A percentile compares a stretch with the other conserved stretches of the same genome.
Conservation (phyloP, 2,113 vertebrate species). For the Bubo blakistoni region DNA sequence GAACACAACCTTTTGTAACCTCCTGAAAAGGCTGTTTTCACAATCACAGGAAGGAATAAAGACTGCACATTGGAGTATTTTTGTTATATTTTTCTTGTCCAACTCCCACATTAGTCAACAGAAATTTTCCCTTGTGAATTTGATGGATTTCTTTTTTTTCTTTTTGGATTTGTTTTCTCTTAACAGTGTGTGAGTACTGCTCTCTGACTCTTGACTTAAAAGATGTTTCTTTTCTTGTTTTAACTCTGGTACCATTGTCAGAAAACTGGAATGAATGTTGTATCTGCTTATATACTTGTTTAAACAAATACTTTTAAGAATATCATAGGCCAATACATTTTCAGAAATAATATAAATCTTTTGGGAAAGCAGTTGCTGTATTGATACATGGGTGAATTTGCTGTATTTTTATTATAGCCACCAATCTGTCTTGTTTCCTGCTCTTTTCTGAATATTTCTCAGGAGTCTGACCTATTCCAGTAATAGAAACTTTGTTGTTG, state of each 20-base stretch:
- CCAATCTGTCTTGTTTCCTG: neutral
- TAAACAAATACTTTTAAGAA: neutral
- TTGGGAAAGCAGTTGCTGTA: neutral
- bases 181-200: neutral
- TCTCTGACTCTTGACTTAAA: neutral
- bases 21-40: neutral
- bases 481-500: neutral
- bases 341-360: neutral
- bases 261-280: neutral
- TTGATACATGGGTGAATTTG: neutral
- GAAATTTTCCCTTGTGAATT: neutral
- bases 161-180: neutral
- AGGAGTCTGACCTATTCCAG: neutral
- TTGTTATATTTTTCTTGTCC: neutral
- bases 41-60: neutral
- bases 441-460: neutral
- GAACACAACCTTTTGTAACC: neutral
- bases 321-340: neutral
- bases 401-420: neutral
- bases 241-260: neutral
- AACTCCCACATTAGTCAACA: neutral
- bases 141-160: neutral
- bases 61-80: neutral
- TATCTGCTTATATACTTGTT: neutral
- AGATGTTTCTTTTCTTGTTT: neutral